Evolutionary conservation across 2,113 vertebrate genomes (phyloP).

Genomic region (Chlamydotis undulata): DNA sequence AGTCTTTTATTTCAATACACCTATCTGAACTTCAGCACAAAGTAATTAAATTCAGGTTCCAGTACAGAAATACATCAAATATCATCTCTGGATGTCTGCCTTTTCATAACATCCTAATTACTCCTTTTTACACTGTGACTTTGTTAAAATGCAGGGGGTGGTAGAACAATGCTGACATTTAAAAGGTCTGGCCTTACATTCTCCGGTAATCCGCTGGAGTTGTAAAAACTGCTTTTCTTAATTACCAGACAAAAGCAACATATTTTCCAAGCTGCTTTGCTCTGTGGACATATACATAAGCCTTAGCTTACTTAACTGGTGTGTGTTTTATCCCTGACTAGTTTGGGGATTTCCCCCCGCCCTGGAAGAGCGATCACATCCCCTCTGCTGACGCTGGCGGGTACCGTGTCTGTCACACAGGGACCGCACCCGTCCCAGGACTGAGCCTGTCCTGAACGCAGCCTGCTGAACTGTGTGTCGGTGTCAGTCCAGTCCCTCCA

Average conservation of each 20-base stretch:
- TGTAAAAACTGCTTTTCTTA: not conserved
- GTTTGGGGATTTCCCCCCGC: not conserved
- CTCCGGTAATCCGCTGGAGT: not conserved
- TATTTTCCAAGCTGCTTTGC: not conserved
- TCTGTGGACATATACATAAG: not conserved
- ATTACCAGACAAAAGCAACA: not conserved
- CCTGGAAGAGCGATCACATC: not conserved
- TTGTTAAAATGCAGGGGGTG: not conserved
- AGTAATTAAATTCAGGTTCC: slow-evolving; percentile 59
- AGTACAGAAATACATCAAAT: slow-evolving; percentile 25
- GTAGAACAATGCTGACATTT: slow-evolving; percentile 55
- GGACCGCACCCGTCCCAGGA: not conserved
- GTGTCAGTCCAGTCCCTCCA: not conserved
- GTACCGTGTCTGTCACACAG: not conserved
- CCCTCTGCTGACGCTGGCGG: not conserved
- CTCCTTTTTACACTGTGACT: slow-evolving; percentile 46
- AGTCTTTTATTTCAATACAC: not conserved
- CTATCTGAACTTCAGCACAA: slow-evolving; percentile 20
- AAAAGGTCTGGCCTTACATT: slow-evolving; percentile 32
- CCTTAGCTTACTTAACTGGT: not conserved
- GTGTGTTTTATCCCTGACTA: not conserved
- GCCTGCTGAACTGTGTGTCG: not conserved
- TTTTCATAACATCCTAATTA: slow-evolving; percentile 51
- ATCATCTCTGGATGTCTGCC: slow-evolving; percentile 17
- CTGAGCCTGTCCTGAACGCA: not conserved